Percentiles rank a stretch among this genome's conserved stretches.
phyloP scores from a whole-genome alignment of 1,140 invertebrate species.

The Triops longicaudatus region DNA sequence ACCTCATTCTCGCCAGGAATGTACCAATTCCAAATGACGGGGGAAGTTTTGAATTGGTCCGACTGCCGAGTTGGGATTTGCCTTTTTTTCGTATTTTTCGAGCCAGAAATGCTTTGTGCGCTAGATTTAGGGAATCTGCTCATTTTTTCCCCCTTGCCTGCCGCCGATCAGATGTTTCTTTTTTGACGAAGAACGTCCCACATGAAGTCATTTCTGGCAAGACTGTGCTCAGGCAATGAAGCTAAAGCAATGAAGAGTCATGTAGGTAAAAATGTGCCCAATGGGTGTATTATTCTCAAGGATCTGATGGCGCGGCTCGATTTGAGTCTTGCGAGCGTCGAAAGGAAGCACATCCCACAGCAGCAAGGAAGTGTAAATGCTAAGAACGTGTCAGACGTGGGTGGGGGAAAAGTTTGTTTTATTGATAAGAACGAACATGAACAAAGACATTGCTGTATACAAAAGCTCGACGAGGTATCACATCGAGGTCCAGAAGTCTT shows the following conservation, averaged over 20 bases:
- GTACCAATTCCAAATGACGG: constrained; percentile 11
- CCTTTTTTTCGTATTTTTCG: neutral
- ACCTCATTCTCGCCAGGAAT: constrained; percentile 1
- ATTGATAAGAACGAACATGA: constrained; percentile 12
- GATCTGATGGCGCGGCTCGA: constrained; percentile 4
- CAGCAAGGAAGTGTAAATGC: neutral
- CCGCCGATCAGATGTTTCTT: neutral
- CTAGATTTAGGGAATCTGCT: neutral
- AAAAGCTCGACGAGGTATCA: neutral
- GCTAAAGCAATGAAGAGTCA: neutral
- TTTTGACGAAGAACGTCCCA: neutral
- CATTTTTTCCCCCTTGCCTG: neutral
- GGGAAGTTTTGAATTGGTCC: constrained; percentile 11
- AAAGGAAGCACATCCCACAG: neutral
- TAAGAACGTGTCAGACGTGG: constrained; percentile 5
- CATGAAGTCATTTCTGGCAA: neutral
- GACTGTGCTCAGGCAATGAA: neutral
- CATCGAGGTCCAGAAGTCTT: neutral
- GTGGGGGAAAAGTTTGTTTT: neutral
- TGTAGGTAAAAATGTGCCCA: neutral
- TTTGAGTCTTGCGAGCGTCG: neutral
- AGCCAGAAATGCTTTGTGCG: neutral
- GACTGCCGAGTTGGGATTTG: constrained; percentile 1
- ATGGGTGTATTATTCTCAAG: neutral
- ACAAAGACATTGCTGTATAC: neutral